phyloP scores from a whole-genome alignment of 1,140 invertebrate species.

The Pectinophora gossypiella region DNA sequence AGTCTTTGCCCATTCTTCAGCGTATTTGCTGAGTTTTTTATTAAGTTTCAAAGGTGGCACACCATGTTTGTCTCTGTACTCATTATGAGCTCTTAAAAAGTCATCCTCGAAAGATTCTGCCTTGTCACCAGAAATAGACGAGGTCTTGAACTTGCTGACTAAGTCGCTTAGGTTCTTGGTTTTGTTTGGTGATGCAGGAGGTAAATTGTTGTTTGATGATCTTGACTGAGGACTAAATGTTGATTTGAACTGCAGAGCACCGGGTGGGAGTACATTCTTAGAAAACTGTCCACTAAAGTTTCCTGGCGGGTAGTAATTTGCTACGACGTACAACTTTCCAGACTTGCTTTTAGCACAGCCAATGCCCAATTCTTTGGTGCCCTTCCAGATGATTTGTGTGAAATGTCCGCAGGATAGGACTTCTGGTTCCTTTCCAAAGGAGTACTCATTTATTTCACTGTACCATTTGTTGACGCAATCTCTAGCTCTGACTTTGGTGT shows the following conservation, averaged over 20 bases:
- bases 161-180: slow-evolving; percentile 57
- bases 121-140: slow-evolving; percentile 49
- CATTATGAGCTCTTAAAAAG: slow-evolving; percentile 85
- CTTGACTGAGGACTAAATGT: slow-evolving; percentile 12
- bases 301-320: slow-evolving; percentile 89
- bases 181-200: slow-evolving; percentile 43
- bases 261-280: slow-evolving; percentile 80
- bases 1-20: slow-evolving; percentile 88
- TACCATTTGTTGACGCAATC: slow-evolving; percentile 84
- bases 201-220: slow-evolving; percentile 38
- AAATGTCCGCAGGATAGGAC: slow-evolving; percentile 81
- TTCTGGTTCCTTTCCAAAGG: slow-evolving; percentile 78
- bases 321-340: slow-evolving; percentile 80
- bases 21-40: slow-evolving; percentile 82
- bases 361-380: slow-evolving; percentile 83
- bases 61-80: slow-evolving; percentile 83
- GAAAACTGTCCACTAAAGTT: slow-evolving; percentile 84
- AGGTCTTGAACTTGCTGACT: slow-evolving; percentile 50
- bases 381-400: slow-evolving; percentile 86
- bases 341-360: slow-evolving; percentile 80
- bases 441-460: slow-evolving; percentile 79
- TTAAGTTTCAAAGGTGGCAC: slow-evolving; percentile 81
- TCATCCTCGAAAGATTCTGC: slow-evolving; percentile 72
- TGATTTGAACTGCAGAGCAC: slow-evolving; percentile 44
- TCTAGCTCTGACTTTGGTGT: slow-evolving; percentile 78